Percentiles rank a stretch among this genome's conserved stretches.
These are phyloP conservation scores for Lathamus discolor DNA, from an alignment of 2,113 vertebrate species.

Conservation along the genomic window DNA sequence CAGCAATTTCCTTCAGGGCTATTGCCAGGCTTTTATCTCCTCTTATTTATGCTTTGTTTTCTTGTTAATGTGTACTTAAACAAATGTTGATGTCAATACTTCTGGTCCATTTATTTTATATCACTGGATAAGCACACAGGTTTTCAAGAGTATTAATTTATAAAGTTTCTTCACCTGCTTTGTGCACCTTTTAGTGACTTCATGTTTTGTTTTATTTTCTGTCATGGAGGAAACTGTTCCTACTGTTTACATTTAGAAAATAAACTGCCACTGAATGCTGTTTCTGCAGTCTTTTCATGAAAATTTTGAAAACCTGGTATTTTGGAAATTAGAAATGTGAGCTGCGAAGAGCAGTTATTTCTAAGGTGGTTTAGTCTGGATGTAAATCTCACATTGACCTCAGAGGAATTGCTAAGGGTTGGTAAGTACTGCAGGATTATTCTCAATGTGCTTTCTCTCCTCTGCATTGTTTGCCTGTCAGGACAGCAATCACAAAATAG, in stretches of 20 bases:
- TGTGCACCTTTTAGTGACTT: not conserved
- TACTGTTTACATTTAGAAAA: not conserved
- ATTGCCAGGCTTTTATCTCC: slow-evolving; percentile 3
- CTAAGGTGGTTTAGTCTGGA: not conserved
- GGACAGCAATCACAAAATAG: not conserved
- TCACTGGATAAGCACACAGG: not conserved
- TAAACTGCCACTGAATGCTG: not conserved
- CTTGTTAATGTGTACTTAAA: slow-evolving; percentile 34
- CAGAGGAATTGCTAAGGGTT: not conserved
- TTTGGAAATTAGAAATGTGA: not conserved
- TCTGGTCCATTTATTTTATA: slow-evolving; percentile 58
- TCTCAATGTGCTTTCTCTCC: not conserved
- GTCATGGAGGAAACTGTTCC: not conserved
- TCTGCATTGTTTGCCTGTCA: not conserved
- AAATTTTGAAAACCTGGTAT: not conserved
- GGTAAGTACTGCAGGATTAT: not conserved
- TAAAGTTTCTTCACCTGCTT: not conserved
- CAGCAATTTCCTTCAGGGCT: slow-evolving; percentile 50
- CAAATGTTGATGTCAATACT: slow-evolving; percentile 33
- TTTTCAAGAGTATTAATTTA: not conserved
- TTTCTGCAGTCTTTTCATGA: not conserved
- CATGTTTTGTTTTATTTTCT: not conserved
- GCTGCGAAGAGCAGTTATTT: not conserved
- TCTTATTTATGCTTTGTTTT: slow-evolving; percentile 56
- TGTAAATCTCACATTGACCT: not conserved